Evolutionary conservation across 2,888 invertebrate genomes (phyloP).

Genomic region (Netelia virgata): DNA sequence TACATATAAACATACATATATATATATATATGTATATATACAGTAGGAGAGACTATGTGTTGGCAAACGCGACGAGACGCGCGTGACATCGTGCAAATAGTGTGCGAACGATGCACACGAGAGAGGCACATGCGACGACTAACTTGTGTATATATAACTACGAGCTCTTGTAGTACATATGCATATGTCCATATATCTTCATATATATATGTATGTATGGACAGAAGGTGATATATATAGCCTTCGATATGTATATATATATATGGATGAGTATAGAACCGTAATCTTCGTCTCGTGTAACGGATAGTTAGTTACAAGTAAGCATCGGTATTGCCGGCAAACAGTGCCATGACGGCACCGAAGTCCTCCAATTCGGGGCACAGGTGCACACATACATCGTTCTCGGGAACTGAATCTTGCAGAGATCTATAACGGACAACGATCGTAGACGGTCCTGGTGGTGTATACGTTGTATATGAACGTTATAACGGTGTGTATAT

Average conservation of each 20-base stretch:
- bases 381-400: slow-evolving; percentile 51
- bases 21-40: slow-evolving; percentile 1
- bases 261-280: slow-evolving; percentile 14
- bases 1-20: slow-evolving; percentile 9
- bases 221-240: neutral
- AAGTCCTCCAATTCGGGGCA: slow-evolving; percentile 29
- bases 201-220: neutral
- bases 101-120: slow-evolving; percentile 48
- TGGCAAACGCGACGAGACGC: slow-evolving; percentile 29
- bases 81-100: slow-evolving; percentile 64
- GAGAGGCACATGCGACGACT: slow-evolving; percentile 43
- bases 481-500: slow-evolving; percentile 19
- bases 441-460: slow-evolving; percentile 19
- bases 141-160: neutral
- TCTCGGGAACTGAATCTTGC: slow-evolving; percentile 58
- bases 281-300: slow-evolving; percentile 50
- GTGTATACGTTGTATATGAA: slow-evolving; percentile 12
- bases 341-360: neutral
- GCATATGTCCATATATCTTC: neutral
- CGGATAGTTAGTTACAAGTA: slow-evolving; percentile 43
- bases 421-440: slow-evolving; percentile 49
- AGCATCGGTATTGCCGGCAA: slow-evolving; percentile 29
- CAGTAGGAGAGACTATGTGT: neutral
- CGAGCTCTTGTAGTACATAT: slow-evolving; percentile 15
- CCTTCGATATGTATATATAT: neutral